Conservation (phyloP, 2,113 vertebrate genomes). For the Oryctolagus cuniculus region DNA sequence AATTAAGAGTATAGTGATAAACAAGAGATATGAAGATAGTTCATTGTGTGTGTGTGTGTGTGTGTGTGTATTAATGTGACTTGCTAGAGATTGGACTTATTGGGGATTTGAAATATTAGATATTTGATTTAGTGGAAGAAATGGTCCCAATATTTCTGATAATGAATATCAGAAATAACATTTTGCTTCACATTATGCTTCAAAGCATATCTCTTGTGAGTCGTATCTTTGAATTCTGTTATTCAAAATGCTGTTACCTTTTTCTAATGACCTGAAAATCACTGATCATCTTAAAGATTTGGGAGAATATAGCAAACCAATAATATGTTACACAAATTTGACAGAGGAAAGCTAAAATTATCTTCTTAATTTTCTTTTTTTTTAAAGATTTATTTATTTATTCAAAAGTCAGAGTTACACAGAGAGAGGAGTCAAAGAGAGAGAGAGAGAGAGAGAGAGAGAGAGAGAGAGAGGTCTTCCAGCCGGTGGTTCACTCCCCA, state of each 20-base stretch:
- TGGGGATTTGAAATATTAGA: neutral
- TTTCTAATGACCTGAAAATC: neutral
- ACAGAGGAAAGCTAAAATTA: neutral
- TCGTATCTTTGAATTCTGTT: neutral
- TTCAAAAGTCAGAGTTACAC: too few relatives aligned
- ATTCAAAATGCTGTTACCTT: neutral
- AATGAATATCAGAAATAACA: neutral
- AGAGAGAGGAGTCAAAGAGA: too few relatives aligned
- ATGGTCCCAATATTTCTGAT: neutral
- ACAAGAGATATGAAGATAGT: too few relatives aligned
- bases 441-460: too few relatives aligned
- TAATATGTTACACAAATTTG: neutral
- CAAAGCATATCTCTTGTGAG: neutral
- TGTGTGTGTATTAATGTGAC: too few relatives aligned
- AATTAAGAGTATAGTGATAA: too few relatives aligned
- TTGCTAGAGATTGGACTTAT: too few relatives aligned
- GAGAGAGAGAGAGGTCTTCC: too few relatives aligned
- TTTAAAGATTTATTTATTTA: too few relatives aligned
- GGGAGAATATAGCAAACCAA: neutral
- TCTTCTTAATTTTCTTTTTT: neutral
- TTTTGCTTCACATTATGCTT: neutral
- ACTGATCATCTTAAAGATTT: neutral
- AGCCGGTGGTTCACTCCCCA: too few relatives aligned
- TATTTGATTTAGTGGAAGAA: neutral
- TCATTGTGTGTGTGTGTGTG: too few relatives aligned